Evolutionary conservation across 2,113 vertebrate species (phyloP).

Genomic region (Tauraco erythrolophus): DNA sequence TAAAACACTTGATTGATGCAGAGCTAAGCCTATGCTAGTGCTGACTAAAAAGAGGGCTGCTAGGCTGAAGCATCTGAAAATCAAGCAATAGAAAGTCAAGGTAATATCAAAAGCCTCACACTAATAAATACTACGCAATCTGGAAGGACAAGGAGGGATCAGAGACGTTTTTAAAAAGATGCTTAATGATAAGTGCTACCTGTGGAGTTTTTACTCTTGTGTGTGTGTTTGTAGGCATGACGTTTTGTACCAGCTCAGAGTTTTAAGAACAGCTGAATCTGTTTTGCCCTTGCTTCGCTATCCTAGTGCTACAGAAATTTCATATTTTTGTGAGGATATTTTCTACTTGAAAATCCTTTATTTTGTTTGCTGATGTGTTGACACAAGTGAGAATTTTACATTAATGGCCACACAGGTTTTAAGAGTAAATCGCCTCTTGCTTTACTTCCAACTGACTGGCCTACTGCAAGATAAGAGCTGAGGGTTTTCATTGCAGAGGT

Average conservation of each 20-base stretch:
- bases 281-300: not conserved
- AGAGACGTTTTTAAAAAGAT: not conserved
- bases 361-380: not conserved
- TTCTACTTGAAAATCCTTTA: not conserved
- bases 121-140: not conserved
- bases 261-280: not conserved
- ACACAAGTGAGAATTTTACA: not conserved
- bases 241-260: not conserved
- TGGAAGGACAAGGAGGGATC: not conserved
- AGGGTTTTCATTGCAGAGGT: not conserved
- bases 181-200: not conserved
- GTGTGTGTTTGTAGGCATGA: not conserved
- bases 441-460: not conserved
- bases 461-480: not conserved
- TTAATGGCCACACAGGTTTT: not conserved
- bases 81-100: not conserved
- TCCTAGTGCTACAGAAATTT: not conserved
- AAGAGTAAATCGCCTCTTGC: not conserved
- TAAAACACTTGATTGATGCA: not conserved
- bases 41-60: not conserved
- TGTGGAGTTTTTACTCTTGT: not conserved
- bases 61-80: not conserved
- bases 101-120: not conserved
- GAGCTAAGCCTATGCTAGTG: not conserved
- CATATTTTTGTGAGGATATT: not conserved